Evolutionary conservation across 92 coral and sea anemone genomes (phyloP), one percentile per base, ranked within the genome.

Genomic region (Nematostella vectensis): DNA sequence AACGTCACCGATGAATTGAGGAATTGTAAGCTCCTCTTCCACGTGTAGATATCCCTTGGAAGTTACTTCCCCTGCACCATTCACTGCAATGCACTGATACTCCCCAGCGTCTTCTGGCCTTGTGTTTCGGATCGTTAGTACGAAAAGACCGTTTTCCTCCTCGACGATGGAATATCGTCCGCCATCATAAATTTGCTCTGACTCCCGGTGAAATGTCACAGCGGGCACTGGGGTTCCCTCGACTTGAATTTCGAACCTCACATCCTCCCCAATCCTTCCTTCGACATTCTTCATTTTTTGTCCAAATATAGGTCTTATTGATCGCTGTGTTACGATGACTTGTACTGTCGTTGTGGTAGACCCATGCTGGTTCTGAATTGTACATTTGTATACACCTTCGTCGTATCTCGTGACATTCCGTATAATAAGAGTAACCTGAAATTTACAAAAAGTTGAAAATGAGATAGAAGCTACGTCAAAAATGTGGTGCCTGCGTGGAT

Each of bases 61-160:
- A n/a, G 94, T 79, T 45, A 76, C 69, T 60, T 91, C 89, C 11
- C 98, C 98, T 33, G 65, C 68, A 39, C 68, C 80, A 79, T 85
- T 91, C 61, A 61, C 76, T 33, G 98, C 98, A 1, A 77, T 78
- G 55, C 98, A 85, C 64, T 83, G 72, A 39, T 91, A 91, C 40
- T 66, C 74, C 31, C 93, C 98, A 29, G 77, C 88, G 56, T 91
- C 98, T 12, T 61, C 77, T 20, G 64, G 64, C 22, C 58, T 62
- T 13, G 79, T 85, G 25, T 82, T 83, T 47, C 70, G 85, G 54
- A 91, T 71, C 28, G 81, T 72, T 29, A 91, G 48, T 3, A 93
- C 66, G 68, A 73, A 82, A 63, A 78, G 58, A 26, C 85, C 93
- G 0, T 86, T 82, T 16, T 76, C 85, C 50, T 91, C 82, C 27